Evolutionary conservation across 64 coral and sea anemone species (phyloP), one percentile per base, ranked within the genome.

Genomic region (Dendronephthya gigantea): DNA sequence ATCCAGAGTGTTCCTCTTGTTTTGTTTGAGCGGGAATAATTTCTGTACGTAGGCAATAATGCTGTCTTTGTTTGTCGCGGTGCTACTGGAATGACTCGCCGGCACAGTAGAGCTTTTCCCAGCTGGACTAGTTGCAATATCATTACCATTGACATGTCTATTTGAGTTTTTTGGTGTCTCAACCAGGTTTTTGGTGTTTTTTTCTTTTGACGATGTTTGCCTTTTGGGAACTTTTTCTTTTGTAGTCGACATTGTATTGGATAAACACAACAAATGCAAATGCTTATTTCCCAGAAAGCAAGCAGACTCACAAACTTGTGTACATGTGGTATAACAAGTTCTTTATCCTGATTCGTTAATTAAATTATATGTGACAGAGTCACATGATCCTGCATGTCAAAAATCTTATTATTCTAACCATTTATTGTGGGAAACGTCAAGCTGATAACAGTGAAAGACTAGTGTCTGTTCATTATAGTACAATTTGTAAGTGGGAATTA

Each of bases 21-120:
- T 82, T 58, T 75, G 32, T 39, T 88, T 88, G 16, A 81, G n/a
- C 15, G 87, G 76, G 32, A 48, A 88, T 39, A 88, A 59, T 39
- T 88, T 88, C 31, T 88, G 87, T 31, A 88, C 87, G 49, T 88
- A 88, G 0, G 87, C 87, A 88, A 83, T 88, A 48, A 88, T 70
- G 39, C 48, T 30, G 74, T 88, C 47, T n/a, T 88, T 66, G 1
- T 4, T 22, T 27, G 19, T 62, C 25, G 55, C 55, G 6, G 19
- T 66, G 19, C 19, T 6, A 30, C 29, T 66, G 58, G 58, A 66
- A 15, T 5, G 29, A 22, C 58, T 66, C 58, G 4, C 29, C 22
- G 58, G 58, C 58, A 66, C 58, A 30, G 4, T 66, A 17, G 6
- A 66, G 19, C 19, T 66, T 66, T 30, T 30, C 58, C 22, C 58